Conservation (phyloP, 2,888 invertebrate species). For the Mechanitis messenoides region DNA sequence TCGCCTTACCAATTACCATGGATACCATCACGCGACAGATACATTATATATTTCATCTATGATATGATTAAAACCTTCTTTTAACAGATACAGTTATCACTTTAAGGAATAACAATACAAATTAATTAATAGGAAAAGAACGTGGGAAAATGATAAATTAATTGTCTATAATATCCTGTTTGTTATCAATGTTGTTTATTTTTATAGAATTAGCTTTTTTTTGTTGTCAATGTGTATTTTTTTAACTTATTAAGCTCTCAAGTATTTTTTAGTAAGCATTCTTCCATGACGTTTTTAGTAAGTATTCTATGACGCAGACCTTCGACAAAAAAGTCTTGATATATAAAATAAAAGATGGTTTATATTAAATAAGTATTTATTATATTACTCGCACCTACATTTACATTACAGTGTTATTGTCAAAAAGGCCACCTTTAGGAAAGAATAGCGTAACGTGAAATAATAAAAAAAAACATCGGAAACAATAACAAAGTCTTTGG, state of each 20-base stretch:
- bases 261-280: background rate
- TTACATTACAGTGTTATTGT: slow-evolving; percentile 53
- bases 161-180: too few relatives aligned
- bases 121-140: too few relatives aligned
- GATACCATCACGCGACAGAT: too few relatives aligned
- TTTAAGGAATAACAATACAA: too few relatives aligned
- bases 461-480: slow-evolving; percentile 28
- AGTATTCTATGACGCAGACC: background rate
- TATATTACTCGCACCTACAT: slow-evolving; percentile 49
- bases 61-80: too few relatives aligned
- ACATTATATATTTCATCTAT: too few relatives aligned
- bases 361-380: slow-evolving; percentile 75
- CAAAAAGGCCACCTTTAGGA: slow-evolving; percentile 55
- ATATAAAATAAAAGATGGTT: slow-evolving; percentile 41
- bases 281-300: background rate
- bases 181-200: too few relatives aligned
- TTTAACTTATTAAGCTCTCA: too few relatives aligned
- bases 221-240: background rate
- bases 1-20: too few relatives aligned
- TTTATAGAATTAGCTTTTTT: background rate
- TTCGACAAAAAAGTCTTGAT: background rate
- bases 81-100: too few relatives aligned
- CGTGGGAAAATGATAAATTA: too few relatives aligned
- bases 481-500: slow-evolving; percentile 62
- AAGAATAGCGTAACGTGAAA: slow-evolving; percentile 41